Evolutionary conservation across 2,888 invertebrate species (phyloP).

Genomic region (Eupithecia dodoneata): DNA sequence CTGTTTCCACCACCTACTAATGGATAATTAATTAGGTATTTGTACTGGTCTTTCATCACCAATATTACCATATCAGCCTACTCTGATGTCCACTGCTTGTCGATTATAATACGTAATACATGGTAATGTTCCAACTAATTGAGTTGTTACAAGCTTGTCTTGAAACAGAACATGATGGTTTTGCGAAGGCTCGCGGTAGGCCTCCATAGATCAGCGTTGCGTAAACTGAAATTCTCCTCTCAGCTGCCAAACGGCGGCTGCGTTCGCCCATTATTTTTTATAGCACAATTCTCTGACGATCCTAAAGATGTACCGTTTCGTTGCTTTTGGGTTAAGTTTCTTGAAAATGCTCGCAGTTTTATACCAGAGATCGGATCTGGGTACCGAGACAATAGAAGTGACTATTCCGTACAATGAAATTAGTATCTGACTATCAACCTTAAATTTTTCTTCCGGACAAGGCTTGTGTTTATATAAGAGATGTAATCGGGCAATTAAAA

Average conservation of each 20-base stretch:
- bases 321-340: slow-evolving; percentile 28
- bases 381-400: background rate
- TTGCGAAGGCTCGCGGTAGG: slow-evolving; percentile 21
- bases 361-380: slow-evolving; percentile 10
- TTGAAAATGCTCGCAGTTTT: slow-evolving; percentile 2
- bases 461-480: too few species aligned
- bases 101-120: background rate
- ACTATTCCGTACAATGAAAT: background rate
- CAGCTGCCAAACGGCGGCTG: slow-evolving; percentile 44
- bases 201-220: slow-evolving; percentile 32
- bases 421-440: background rate
- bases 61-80: background rate
- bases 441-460: background rate
- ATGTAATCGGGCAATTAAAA: too few species aligned
- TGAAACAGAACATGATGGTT: background rate
- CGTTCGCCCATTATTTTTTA: slow-evolving; percentile 46
- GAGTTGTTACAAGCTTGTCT: background rate
- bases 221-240: slow-evolving; percentile 31
- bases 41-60: background rate
- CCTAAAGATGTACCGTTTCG: slow-evolving; percentile 24
- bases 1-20: too few species aligned
- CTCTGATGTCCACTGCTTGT: background rate
- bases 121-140: background rate
- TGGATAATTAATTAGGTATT: too few species aligned
- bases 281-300: slow-evolving; percentile 47